A percentile compares a stretch with the other conserved stretches of the same genome.
Evolutionary conservation across 2,888 invertebrate genomes (phyloP).

Genomic region (Pheosia gnoma): DNA sequence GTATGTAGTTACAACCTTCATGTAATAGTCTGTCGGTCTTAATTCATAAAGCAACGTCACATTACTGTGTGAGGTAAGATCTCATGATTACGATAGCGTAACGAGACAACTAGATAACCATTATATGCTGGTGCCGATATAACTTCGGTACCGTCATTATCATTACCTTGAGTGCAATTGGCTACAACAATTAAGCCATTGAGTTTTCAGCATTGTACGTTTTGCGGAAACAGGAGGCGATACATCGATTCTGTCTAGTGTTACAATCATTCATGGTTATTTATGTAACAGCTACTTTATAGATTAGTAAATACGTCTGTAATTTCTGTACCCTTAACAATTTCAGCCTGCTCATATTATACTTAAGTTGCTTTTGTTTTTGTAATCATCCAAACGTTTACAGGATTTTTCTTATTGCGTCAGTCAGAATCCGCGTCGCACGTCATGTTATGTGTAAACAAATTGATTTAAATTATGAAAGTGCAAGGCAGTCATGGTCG

Average conservation of each 20-base stretch:
- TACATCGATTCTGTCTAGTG: not conserved
- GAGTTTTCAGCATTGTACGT: slow-evolving; percentile 2
- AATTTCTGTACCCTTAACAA: too few relatives aligned
- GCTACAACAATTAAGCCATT: slow-evolving; percentile 23
- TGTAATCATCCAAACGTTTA: too few relatives aligned
- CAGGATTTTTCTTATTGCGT: too few relatives aligned
- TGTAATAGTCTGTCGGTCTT: too few relatives aligned
- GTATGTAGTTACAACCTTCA: too few relatives aligned
- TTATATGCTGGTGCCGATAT: slow-evolving; percentile 28
- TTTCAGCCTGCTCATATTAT: too few relatives aligned
- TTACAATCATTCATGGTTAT: not conserved
- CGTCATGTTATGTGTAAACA: not conserved
- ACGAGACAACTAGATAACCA: slow-evolving; percentile 23
- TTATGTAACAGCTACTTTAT: too few relatives aligned
- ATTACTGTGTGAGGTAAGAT: not conserved
- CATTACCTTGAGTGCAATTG: slow-evolving; percentile 32
- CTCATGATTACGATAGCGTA: not conserved
- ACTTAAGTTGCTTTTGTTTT: too few relatives aligned
- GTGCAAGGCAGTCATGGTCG: not conserved
- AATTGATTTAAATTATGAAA: slow-evolving; percentile 2
- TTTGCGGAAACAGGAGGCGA: not conserved
- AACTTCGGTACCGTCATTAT: slow-evolving; percentile 8
- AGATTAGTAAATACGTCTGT: too few relatives aligned
- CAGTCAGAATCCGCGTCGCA: too few relatives aligned
- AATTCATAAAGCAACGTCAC: not conserved